Conservation (phyloP, 92 coral and sea anemone genomes). For the Porites evermanni region DNA sequence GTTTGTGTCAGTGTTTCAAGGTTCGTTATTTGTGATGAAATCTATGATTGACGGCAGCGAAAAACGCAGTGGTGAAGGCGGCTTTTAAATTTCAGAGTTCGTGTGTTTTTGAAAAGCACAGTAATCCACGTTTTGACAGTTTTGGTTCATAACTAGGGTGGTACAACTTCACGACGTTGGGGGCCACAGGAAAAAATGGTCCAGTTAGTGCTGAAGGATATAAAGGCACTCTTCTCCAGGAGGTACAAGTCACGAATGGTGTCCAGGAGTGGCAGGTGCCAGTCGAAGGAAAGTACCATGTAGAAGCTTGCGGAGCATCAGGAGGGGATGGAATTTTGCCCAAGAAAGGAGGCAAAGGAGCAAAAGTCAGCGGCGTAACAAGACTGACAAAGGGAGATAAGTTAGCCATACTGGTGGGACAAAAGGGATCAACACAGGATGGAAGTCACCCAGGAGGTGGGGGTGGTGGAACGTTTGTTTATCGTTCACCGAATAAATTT, state of each 20-base stretch:
- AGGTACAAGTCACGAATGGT: slow-evolving; percentile 34
- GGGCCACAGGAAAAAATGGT: slow-evolving; percentile 57
- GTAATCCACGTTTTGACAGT: too few relatives aligned
- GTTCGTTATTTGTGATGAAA: too few relatives aligned
- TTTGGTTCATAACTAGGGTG: not conserved
- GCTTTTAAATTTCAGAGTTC: too few relatives aligned
- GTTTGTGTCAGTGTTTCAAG: too few relatives aligned
- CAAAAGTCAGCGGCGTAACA: slow-evolving; percentile 53
- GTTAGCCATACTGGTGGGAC: slow-evolving; percentile 63
- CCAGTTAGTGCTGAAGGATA: slow-evolving; percentile 48
- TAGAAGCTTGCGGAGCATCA: slow-evolving; percentile 75
- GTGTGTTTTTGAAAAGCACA: too few relatives aligned
- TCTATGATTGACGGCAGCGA: too few relatives aligned
- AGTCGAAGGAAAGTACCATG: slow-evolving; percentile 58
- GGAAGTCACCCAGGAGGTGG: slow-evolving; percentile 30
- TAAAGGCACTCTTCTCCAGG: slow-evolving; percentile 42
- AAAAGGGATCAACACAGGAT: slow-evolving; percentile 37
- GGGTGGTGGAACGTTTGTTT: slow-evolving; percentile 75
- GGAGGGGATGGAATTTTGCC: slow-evolving; percentile 53
- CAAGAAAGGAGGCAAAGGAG: slow-evolving; percentile 66
- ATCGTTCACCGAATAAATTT: not conserved
- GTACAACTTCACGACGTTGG: slow-evolving; percentile 65
- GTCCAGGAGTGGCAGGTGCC: slow-evolving; percentile 74
- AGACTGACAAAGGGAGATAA: slow-evolving; percentile 35
- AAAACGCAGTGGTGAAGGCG: too few relatives aligned